Evolutionary conservation across 2,888 invertebrate species (phyloP), one percentile per base, ranked within the genome.

Genomic region (Callosobruchus maculatus): DNA sequence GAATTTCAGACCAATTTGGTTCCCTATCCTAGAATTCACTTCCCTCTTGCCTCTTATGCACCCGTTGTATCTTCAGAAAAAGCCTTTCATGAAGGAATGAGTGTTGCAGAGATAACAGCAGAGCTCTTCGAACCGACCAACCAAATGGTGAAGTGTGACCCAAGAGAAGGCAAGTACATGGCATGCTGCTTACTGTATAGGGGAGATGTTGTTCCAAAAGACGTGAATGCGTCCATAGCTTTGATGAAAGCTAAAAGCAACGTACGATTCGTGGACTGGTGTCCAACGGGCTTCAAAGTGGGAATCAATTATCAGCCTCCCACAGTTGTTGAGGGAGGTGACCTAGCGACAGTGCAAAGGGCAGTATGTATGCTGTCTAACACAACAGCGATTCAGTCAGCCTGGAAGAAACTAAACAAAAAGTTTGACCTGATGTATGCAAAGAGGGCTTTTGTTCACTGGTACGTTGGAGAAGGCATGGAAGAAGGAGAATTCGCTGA

Each of bases 381-480:
- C 88, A 97, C 97, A 5, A 97, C 96, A 21, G 96, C 96, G 80
- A 96, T 97, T 83, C 93, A 94, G 20, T 93, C 95, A 83, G 96
- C 96, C 71, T 97, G 96, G 94, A 92, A 93, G 78, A 94, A 95
- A 84, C 90, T 98, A 74, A 94, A 97, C 88, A 94, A 93, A 88
- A 98, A 98, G 88, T 97, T 97, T 86, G 97, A 98, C 88, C 90
- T 97, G 83, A 96, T 97, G 96, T 97, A 93, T 88, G 93, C 94
- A 79, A 97, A 97, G 88, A 89, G 95, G 76, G 98, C 98, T 71
- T 98, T 98, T 84, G 96, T 98, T 78, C 97, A 98, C 87, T 98
- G 98, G 98, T 86, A 89, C 84, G 91, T 90, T 30, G 89, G 90
- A 7, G 86, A 94, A 85, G 95, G 94, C 73, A 94, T 94, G 94